A percentile compares a stretch with the other conserved stretches of the same genome.
Evolutionary conservation across 2,113 vertebrate genomes (phyloP).

Genomic region (Peromyscus californicus): DNA sequence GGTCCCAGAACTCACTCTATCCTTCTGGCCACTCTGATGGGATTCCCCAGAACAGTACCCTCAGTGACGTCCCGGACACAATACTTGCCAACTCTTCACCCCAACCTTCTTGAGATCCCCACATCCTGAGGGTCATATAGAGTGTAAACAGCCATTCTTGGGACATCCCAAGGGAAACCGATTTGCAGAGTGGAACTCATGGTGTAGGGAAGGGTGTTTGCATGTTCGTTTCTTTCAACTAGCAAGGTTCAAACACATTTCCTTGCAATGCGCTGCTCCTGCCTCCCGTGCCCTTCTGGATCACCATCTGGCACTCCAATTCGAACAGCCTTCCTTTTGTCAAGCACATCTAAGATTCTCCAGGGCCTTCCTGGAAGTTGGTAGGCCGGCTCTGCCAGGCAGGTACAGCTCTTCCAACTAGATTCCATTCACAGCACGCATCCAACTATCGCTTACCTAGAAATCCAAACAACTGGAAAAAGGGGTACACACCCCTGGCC

Average conservation of each 20-base stretch:
- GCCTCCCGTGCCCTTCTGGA: not conserved
- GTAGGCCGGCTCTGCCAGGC: not conserved
- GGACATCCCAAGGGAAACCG: not conserved
- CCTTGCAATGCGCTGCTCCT: not conserved
- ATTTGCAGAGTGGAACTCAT: not conserved
- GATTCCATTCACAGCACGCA: not conserved
- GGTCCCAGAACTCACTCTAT: not conserved
- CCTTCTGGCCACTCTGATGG: not conserved
- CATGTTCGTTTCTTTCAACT: not conserved
- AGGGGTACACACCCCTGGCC: not conserved
- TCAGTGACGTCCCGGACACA: not conserved
- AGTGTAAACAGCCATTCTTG: not conserved
- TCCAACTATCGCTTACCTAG: constrained; percentile 32
- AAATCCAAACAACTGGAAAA: constrained; percentile 47
- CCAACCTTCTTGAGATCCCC: not conserved
- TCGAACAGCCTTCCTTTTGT: not conserved
- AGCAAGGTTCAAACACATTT: not conserved
- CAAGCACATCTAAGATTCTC: not conserved
- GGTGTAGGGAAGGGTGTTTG: not conserved
- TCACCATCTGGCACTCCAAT: not conserved
- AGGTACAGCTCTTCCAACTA: not conserved
- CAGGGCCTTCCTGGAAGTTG: constrained; percentile 23
- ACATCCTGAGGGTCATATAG: not conserved
- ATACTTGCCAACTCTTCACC: not conserved
- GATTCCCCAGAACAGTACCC: not conserved